Evolutionary conservation across 2,113 vertebrate genomes (phyloP).

Genomic region (Cairina moschata): DNA sequence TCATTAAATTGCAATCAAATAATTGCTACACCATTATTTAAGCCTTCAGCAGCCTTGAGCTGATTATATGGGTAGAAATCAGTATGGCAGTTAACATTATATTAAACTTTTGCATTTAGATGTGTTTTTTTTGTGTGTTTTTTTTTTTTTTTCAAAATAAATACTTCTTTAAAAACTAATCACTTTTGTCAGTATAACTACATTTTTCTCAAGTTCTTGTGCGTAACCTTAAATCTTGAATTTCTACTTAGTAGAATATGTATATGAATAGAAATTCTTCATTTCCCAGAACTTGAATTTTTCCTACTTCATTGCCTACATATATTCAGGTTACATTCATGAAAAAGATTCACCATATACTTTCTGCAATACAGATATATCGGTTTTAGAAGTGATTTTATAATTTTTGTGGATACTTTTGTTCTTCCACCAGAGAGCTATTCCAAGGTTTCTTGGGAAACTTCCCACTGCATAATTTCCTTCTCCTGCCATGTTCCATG

Average conservation of each 20-base stretch:
- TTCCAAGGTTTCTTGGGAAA: neutral
- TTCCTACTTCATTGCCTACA: neutral
- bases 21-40: slow-evolving; percentile 14
- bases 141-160: neutral
- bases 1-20: neutral
- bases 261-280: neutral
- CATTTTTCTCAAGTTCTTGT: neutral
- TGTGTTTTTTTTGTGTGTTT: neutral
- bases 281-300: neutral
- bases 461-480: neutral
- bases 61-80: neutral
- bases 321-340: neutral
- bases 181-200: neutral
- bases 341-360: neutral
- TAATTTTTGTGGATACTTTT: neutral
- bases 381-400: neutral
- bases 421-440: neutral
- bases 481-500: neutral
- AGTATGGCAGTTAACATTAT: neutral
- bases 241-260: neutral
- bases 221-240: neutral
- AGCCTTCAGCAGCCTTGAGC: neutral
- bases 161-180: neutral
- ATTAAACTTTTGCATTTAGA: neutral
- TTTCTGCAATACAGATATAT: neutral